A percentile compares a stretch with the other conserved stretches of the same genome.
Evolutionary conservation across 2,113 vertebrate species (phyloP).

Genomic region (Delphinapterus leucas): DNA sequence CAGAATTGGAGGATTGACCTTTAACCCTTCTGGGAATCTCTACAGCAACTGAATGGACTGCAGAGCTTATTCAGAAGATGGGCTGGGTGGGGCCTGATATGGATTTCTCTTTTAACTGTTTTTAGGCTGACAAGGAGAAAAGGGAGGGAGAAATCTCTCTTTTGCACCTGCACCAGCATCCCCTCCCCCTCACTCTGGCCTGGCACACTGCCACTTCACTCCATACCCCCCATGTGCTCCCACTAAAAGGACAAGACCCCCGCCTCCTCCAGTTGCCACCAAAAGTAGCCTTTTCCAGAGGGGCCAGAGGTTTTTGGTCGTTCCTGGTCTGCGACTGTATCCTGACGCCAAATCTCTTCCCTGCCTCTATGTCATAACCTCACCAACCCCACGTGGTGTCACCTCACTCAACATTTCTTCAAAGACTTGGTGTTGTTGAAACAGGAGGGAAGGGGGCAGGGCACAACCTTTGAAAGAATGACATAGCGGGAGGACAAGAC

Average conservation of each 20-base stretch:
- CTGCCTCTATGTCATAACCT: background rate
- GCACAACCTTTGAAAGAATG: no score
- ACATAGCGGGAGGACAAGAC: no score
- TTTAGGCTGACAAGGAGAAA: background rate
- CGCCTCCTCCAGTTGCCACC: background rate
- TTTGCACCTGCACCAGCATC: background rate
- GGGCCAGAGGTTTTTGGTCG: background rate
- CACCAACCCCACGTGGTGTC: background rate
- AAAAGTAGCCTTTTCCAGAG: background rate
- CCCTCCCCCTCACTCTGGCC: background rate
- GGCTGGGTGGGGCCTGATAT: background rate
- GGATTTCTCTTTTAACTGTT: background rate
- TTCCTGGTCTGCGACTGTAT: background rate
- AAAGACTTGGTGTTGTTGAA: background rate
- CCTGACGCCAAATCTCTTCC: background rate
- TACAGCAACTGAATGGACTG: background rate
- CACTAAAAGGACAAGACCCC: background rate
- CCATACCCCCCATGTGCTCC: fast-evolving
- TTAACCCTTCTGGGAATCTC: background rate
- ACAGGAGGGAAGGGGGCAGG: no score
- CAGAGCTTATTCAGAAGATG: background rate
- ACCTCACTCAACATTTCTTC: background rate
- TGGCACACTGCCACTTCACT: background rate
- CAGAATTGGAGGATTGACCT: background rate
- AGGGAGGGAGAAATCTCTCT: background rate